These are phyloP conservation scores for Heliconius aoede DNA, from an alignment of 2,888 invertebrate species.

Conservation along the genomic window DNA sequence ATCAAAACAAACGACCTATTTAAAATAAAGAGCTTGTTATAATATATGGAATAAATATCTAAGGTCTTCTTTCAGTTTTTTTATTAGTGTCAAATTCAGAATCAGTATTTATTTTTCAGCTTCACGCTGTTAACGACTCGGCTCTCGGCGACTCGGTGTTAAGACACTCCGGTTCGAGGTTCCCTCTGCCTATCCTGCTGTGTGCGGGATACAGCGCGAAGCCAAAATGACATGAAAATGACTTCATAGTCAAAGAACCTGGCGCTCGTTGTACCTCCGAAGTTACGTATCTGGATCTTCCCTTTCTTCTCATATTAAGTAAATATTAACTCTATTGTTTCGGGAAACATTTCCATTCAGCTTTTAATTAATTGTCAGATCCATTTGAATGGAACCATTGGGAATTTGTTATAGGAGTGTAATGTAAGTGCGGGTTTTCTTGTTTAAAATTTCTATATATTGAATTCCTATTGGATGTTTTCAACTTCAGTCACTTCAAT, in stretches of 20 bases:
- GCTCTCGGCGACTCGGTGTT: too few relatives aligned
- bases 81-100: neutral
- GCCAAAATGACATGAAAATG: too few relatives aligned
- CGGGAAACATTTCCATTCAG: conserved; percentile 64
- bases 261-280: conserved; percentile 11
- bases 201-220: too few relatives aligned
- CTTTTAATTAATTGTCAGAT: conserved; percentile 75
- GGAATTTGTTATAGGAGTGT: conserved; percentile 64
- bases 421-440: conserved; percentile 72
- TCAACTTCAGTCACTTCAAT: conserved; percentile 37
- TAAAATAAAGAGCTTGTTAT: too few relatives aligned
- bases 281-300: conserved; percentile 32
- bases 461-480: conserved; percentile 43
- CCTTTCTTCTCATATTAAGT: conserved; percentile 52
- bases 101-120: too few relatives aligned
- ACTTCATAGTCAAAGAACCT: neutral
- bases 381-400: conserved; percentile 71
- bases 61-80: neutral
- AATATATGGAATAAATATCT: too few relatives aligned
- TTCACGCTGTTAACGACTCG: too few relatives aligned
- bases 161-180: too few relatives aligned
- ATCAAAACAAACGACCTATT: too few relatives aligned
- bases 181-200: too few relatives aligned
- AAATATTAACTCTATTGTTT: conserved; percentile 64
- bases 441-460: conserved; percentile 43